A percentile compares a stretch with the other conserved stretches of the same genome.
These are phyloP conservation scores for Megalurothrips usitatus DNA, from an alignment of 2,888 invertebrate genomes.

Conservation along the genomic window DNA sequence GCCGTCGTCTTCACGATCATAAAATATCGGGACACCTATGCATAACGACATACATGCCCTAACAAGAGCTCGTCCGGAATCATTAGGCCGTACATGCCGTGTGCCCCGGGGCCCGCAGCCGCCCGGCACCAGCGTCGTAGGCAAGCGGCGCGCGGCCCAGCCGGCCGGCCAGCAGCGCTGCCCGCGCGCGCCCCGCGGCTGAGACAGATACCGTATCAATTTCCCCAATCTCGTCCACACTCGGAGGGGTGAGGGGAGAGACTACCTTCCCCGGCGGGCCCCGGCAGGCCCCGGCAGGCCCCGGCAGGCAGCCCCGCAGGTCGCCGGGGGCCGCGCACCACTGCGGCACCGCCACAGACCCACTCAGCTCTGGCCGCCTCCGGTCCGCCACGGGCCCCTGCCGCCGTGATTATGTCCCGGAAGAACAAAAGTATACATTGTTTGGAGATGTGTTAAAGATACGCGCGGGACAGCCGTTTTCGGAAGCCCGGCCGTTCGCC, in stretches of 20 bases:
- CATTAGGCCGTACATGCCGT: slow-evolving; percentile 9
- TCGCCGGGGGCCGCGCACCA: no score
- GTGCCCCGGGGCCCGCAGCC: background rate
- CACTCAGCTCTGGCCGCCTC: no score
- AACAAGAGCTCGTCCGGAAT: slow-evolving; percentile 13
- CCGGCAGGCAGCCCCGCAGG: no score
- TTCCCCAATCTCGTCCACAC: slow-evolving; percentile 12
- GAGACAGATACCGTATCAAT: slow-evolving; percentile 24
- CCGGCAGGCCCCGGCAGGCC: no score
- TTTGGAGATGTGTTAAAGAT: slow-evolving; percentile 22
- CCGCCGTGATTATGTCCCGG: slow-evolving; percentile 23
- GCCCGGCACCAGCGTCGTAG: background rate
- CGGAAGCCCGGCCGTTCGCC: slow-evolving; percentile 25
- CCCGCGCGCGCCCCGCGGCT: background rate
- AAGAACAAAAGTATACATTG: slow-evolving; percentile 27
- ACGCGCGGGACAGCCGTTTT: background rate
- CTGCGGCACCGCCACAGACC: no score
- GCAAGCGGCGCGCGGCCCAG: background rate
- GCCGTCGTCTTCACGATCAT: background rate
- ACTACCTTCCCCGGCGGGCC: no score
- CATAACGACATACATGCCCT: slow-evolving; percentile 24
- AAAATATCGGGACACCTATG: slow-evolving; percentile 26
- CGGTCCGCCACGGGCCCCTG: background rate
- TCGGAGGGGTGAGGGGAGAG: no score
- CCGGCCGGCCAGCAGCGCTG: background rate